Base-by-base conservation (phyloP, 1,140 invertebrate species). In the Xylocopa sonorina region DNA sequence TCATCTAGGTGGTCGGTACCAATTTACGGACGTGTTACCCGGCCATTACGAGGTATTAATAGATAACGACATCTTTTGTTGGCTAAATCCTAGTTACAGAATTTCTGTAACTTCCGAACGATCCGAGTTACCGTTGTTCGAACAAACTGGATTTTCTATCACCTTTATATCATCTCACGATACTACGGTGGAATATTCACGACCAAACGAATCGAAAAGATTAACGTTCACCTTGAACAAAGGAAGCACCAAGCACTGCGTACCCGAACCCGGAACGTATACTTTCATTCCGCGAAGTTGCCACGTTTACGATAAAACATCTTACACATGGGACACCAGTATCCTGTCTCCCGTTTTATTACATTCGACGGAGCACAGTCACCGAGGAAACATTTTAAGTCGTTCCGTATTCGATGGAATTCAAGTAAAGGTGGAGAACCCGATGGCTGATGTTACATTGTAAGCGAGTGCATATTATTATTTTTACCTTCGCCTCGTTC, bases 11-110 rank as follows among this genome's bases (percentile, higher is more conserved):
- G 95, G 95, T 10, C 93, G 93, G 41, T 99, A 98, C 90, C 91
- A 92, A 16, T 98, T 99, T 84, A 93, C 93, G 27, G 95, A 97
- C 75, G 94, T 99, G 21, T 92, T 96, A 43, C 96, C 97, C 7
- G 98, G 97, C 29, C 95, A 95, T 53, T 99, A 98, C 87, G 94
- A 96, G 92, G 90, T 97, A 0, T 94, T 94, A 1, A 94, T 97
- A 58, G 92, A 94, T 24, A 93, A 92, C 4, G 95, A 95, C 68
- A 93, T 95, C 51, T 95, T 96, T 75, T 98, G 97, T 89, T 98
- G 97, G 96, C 93, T 95, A 60, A 94, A 93, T 69, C 90, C 94
- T 0, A 94, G 93, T 32, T 94, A 96, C 58, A 93, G 93, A 43
- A 92, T 97, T 7, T 94, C 94, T 43, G 94, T 98, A 5, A 95